Conservation (phyloP, 2,888 invertebrate genomes). For the Bembecia ichneumoniformis region DNA sequence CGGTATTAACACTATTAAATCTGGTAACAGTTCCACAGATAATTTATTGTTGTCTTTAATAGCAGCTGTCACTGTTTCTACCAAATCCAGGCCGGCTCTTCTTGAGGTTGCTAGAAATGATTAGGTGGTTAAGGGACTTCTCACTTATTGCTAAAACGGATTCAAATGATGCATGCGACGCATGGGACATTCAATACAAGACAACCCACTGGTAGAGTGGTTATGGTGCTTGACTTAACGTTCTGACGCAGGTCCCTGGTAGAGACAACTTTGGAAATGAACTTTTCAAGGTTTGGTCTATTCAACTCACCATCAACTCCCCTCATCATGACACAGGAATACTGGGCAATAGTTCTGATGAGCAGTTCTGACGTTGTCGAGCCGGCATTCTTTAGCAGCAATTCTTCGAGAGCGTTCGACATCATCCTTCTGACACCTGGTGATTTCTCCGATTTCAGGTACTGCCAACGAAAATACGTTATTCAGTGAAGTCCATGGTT, state of each 20-base stretch:
- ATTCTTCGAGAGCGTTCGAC: slow-evolving; percentile 18
- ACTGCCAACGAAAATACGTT: slow-evolving; percentile 16
- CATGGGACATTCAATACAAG: no score
- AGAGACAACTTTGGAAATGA: neutral
- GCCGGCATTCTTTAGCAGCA: slow-evolving; percentile 15
- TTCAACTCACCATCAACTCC: slow-evolving; percentile 19
- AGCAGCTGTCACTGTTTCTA: slow-evolving; percentile 22
- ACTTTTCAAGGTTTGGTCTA: no score
- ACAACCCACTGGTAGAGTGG: no score
- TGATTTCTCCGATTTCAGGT: slow-evolving; percentile 22
- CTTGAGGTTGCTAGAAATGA: slow-evolving; percentile 23
- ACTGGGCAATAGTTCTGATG: slow-evolving; percentile 16
- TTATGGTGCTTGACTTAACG: no score
- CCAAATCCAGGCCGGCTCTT: slow-evolving; percentile 28
- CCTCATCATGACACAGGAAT: slow-evolving; percentile 15
- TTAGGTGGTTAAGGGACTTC: neutral
- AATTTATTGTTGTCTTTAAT: slow-evolving; percentile 31
- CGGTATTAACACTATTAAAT: slow-evolving; percentile 19
- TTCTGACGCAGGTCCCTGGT: no score
- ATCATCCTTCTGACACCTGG: slow-evolving; percentile 25
- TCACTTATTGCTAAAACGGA: neutral
- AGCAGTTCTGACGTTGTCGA: slow-evolving; percentile 8
- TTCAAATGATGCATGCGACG: no score
- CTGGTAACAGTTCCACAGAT: slow-evolving; percentile 23
- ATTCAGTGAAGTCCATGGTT: no score